A percentile compares a stretch with the other conserved stretches of the same genome.
Evolutionary conservation across 2,113 vertebrate species (phyloP).

Genomic region (Aramus guarauna): DNA sequence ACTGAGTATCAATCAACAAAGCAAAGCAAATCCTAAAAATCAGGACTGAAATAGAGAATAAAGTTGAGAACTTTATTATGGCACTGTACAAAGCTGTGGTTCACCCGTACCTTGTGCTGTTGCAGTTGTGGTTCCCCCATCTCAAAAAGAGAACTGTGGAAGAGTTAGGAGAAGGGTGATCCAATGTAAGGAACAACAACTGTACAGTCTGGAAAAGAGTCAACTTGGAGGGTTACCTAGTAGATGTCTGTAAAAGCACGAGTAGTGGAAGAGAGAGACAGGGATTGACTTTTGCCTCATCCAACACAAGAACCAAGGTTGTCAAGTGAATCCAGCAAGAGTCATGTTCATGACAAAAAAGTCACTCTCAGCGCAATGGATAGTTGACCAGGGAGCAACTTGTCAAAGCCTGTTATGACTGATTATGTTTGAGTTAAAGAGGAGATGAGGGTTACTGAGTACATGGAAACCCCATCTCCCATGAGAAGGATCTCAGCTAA

Average conservation of each 20-base stretch:
- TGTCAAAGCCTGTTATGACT: background rate
- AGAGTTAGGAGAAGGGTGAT: background rate
- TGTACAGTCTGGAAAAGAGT: background rate
- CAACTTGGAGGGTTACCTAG: rapidly evolving
- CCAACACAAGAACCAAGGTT: background rate
- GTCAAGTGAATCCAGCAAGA: background rate
- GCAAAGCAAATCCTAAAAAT: background rate
- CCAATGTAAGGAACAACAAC: background rate
- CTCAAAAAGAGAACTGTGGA: background rate
- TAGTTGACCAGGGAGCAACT: background rate
- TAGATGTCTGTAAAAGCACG: background rate
- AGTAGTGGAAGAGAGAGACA: background rate
- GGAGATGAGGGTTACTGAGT: background rate
- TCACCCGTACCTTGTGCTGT: rapidly evolving
- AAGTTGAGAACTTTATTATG: background rate
- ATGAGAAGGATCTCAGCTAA: background rate
- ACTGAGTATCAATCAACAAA: background rate
- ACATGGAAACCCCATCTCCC: background rate
- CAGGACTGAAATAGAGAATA: background rate
- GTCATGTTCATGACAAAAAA: background rate
- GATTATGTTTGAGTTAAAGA: background rate
- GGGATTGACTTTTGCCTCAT: background rate
- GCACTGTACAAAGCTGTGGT: background rate
- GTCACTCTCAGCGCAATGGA: background rate
- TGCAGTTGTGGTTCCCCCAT: background rate